Evolutionary conservation across 2,113 vertebrate species (phyloP), one percentile per base, ranked within the genome.

Genomic region (Neomonachus schauinslandi): DNA sequence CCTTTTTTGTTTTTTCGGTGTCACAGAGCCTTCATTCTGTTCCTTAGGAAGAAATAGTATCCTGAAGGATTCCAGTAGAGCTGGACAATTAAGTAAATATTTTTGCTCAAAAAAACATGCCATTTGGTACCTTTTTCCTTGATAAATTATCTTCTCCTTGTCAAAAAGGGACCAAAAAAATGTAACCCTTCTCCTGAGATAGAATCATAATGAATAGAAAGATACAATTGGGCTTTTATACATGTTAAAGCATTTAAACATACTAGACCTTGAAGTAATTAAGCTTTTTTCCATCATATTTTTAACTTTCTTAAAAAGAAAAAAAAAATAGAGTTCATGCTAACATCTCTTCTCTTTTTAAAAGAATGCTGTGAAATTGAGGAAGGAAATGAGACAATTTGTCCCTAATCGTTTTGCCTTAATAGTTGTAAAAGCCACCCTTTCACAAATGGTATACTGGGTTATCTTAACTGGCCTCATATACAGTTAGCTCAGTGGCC

Each of bases 61-160:
- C 65, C 65, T 51, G 82, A 89, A 94, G n/a, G 59, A 89, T 74
- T 96, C 81, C 95, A 59, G 11, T 55, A 91, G 94, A 92, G 42
- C 49, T 85, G 59, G 53, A 77, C 77, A 96, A 95, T 91, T 46
- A 42, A 28, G 67, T 36, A 94, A 95, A 74, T 39, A 95, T 36
- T 82, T 92, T 84, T 93, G 22, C 67, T 93, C 71, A 22, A 10
- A 63, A 31, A 33, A 82, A 33, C 46, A 49, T 19, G 28, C 46
- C 65, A 61, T 80, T 61, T 46, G 11, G 28, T 89, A 36, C 46
- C 46, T 89, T 86, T 92, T 86, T 83, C 79, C 83, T 59, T 94
- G 74, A 96, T 85, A 98, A 94, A 95, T 95, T 18, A 86, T 85
- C 82, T 93, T 88, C 71, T 86, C 74, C 46, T 82, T 80, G 42